Conservation (phyloP, 2,113 vertebrate genomes). For the Rhabdomys dilectus region DNA sequence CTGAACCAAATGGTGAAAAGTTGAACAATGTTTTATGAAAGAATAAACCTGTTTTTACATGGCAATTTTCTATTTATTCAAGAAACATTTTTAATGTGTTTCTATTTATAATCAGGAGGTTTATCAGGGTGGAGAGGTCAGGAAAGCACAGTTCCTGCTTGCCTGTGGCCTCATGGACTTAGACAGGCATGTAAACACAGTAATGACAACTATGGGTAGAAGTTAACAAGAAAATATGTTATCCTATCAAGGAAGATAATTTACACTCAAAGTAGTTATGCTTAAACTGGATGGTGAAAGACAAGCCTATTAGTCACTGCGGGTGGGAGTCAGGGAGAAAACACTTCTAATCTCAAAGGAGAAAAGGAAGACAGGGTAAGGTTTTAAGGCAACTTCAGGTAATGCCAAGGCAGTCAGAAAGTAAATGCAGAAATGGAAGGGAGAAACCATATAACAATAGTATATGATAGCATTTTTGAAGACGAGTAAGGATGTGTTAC, state of each 20-base stretch:
- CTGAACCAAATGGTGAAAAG: background rate
- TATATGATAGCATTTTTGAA: background rate
- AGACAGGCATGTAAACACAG: background rate
- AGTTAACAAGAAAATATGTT: background rate
- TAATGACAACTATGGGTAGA: background rate
- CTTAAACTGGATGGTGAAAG: slow-evolving; percentile 6
- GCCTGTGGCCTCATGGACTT: background rate
- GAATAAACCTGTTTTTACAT: background rate
- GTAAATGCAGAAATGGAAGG: background rate
- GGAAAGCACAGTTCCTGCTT: background rate
- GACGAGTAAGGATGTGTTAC: too few species aligned
- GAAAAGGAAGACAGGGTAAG: background rate
- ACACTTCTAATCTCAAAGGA: background rate
- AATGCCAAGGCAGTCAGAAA: background rate
- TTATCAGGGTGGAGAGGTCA: background rate
- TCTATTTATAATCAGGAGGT: background rate
- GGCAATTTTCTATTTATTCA: background rate
- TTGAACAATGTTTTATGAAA: background rate
- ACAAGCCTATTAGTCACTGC: background rate
- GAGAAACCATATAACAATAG: background rate
- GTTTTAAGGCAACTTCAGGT: background rate
- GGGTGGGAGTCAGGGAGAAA: background rate
- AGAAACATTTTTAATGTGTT: background rate
- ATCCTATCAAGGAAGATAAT: background rate
- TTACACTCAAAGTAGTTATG: background rate